These are phyloP conservation scores for Drosophila anomelani DNA, from an alignment of 2,888 invertebrate species.

Conservation along the genomic window DNA sequence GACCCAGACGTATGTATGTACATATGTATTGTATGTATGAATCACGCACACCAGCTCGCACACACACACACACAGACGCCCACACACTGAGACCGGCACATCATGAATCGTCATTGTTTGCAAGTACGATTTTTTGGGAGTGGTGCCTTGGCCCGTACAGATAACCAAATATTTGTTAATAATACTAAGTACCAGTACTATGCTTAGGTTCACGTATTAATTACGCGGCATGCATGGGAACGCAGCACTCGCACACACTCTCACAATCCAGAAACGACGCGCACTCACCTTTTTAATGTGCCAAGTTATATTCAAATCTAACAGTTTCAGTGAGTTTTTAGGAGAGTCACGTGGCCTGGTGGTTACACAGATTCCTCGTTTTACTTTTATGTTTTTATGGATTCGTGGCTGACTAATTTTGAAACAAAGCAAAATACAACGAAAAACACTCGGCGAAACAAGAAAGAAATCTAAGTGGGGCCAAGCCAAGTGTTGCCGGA, in stretches of 20 bases:
- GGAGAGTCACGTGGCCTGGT: conserved; percentile 5
- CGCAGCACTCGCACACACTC: conserved; percentile 14
- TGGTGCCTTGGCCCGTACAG: conserved; percentile 48
- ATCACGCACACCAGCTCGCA: conserved; percentile 60
- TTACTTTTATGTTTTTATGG: conserved; percentile 19
- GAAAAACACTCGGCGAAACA: conserved; percentile 64
- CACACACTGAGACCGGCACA: conserved; percentile 54
- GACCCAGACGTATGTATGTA: conserved; percentile 61
- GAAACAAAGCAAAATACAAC: conserved; percentile 64
- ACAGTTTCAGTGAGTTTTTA: conserved; percentile 7
- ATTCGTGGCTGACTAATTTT: conserved; percentile 36
- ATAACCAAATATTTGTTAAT: conserved; percentile 45
- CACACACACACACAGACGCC: background rate
- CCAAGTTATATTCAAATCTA: conserved; percentile 6
- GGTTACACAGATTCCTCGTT: background rate
- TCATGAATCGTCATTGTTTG: conserved; percentile 44
- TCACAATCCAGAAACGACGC: conserved; percentile 12
- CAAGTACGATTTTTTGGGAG: conserved; percentile 62
- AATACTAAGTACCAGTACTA: conserved; percentile 6
- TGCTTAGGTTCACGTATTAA: conserved; percentile 10
- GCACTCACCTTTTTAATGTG: conserved; percentile 57
- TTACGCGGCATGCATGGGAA: conserved; percentile 34
- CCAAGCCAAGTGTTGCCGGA: background rate
- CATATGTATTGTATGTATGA: conserved; percentile 48
- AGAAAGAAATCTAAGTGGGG: conserved; percentile 26